A percentile compares a stretch with the other conserved stretches of the same genome.
Conservation (phyloP, 2,113 vertebrate genomes). For the Syngnathus typhle region DNA sequence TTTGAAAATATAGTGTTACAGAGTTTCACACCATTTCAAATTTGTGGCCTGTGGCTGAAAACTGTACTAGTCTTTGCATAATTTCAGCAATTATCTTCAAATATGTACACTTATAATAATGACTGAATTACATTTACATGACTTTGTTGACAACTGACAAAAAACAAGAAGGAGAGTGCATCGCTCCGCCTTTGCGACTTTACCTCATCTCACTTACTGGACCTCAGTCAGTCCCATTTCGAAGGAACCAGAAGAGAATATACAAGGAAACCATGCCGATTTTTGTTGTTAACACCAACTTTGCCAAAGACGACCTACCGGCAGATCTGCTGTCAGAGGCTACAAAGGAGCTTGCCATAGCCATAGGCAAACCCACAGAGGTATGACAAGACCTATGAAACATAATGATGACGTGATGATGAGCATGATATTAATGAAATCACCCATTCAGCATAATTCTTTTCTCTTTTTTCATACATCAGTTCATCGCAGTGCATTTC, state of each 20-base stretch:
- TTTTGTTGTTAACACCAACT: constrained; percentile 85
- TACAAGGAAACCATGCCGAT: constrained; percentile 75
- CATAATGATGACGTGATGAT: background rate
- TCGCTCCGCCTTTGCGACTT: background rate
- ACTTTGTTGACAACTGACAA: too few relatives aligned
- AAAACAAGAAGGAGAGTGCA: background rate
- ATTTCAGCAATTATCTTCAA: too few relatives aligned
- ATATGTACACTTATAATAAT: too few relatives aligned
- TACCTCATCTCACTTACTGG: background rate
- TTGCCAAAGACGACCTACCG: constrained; percentile 78
- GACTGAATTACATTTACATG: too few relatives aligned
- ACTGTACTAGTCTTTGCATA: too few relatives aligned
- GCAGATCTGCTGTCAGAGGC: constrained; percentile 75
- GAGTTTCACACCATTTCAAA: too few relatives aligned
- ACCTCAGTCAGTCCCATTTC: background rate
- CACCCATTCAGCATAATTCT: background rate
- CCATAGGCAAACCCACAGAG: constrained; percentile 84
- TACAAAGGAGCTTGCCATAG: constrained; percentile 80
- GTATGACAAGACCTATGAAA: constrained; percentile 46
- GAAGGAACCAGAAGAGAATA: background rate
- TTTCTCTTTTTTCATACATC: constrained; percentile 9
- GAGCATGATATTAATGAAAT: background rate
- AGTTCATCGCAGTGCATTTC: constrained; percentile 91
- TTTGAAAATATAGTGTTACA: too few relatives aligned
- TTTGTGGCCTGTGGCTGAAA: too few relatives aligned